Base-by-base conservation (phyloP, 2,113 vertebrate species). In the Ciconia stormi region DNA sequence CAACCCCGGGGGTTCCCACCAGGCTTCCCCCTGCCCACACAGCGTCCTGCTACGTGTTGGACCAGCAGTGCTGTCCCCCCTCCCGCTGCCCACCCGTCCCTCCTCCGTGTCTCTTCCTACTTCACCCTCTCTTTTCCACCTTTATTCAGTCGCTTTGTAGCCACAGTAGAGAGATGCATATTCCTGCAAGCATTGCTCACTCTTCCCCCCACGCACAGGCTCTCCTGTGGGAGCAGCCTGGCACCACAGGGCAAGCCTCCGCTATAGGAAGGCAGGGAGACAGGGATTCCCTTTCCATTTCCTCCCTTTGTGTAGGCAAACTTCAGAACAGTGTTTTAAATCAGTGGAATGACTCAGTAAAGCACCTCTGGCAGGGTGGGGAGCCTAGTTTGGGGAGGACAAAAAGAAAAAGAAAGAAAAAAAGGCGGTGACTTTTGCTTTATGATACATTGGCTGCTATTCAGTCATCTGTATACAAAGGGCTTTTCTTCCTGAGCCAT, bases 401-500 rank as follows among this genome's bases (percentile, higher is more conserved):
- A 65, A 82, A 29, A 23, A 17, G 44, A 12, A 19, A 14, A 16
- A 27, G 10, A 17, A 9, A 14, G 23, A 16, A 62, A 22, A 69
- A 83, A 38, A 30, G 15, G 71, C 50, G 22, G 29, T 74, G 20
- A 62, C 49, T 96, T 91, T 32, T 85, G 36, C 76, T 62, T 70
- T 73, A 25, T 93, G 76, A 87, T 49, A 42, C 12, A 6, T 49
- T 77, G 80, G 85, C 82, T 67, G 82, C 30, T 53, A 9, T 40
- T 91, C 50, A 79, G 74, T 58, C 29, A 40, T 70, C 83, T 53
- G 44, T n/a, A 38, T 46, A 95, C 93, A 96, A 90, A 91, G 40
- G 77, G 52, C 71, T 93, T 91, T 95, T 95, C 85, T 96, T 90
- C 74, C 84, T 40, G 46, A 82, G 65, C 66, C 77, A 87, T 94